Percentiles rank a stretch among this genome's conserved stretches.
Conservation (phyloP, 2,797 vertebrate species). For the Propithecus perrieri region DNA sequence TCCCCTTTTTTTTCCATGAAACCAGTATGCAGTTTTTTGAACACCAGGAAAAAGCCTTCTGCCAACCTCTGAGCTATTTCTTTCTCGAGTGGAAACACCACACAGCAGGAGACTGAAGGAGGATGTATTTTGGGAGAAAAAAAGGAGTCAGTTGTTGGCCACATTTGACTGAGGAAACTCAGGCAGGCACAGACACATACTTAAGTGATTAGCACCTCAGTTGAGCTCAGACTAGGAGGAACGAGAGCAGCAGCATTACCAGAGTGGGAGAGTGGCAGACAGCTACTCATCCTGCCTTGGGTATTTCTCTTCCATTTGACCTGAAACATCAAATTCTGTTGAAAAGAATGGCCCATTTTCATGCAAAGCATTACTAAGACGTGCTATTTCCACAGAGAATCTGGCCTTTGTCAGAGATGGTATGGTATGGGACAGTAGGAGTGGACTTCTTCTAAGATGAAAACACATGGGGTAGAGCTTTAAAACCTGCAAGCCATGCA, state of each 20-base stretch:
- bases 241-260: fast-evolving
- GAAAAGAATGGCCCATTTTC: not conserved
- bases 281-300: not conserved
- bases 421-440: not conserved
- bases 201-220: not conserved
- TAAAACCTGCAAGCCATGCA: not conserved
- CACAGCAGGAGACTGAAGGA: not conserved
- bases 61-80: not conserved
- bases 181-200: not conserved
- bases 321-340: not conserved
- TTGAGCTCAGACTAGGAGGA: not conserved
- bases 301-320: not conserved
- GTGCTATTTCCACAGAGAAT: not conserved
- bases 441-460: not conserved
- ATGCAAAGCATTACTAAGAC: not conserved
- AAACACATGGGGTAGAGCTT: not conserved
- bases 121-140: not conserved
- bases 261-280: not conserved
- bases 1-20: not conserved
- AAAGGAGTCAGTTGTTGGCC: not conserved
- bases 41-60: not conserved
- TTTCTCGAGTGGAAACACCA: not conserved
- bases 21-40: not conserved
- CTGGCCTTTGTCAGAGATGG: not conserved
- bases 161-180: not conserved